These are phyloP conservation scores for Anas flavirostris DNA, from an alignment of 2,797 vertebrate species.

Conservation along the genomic window DNA sequence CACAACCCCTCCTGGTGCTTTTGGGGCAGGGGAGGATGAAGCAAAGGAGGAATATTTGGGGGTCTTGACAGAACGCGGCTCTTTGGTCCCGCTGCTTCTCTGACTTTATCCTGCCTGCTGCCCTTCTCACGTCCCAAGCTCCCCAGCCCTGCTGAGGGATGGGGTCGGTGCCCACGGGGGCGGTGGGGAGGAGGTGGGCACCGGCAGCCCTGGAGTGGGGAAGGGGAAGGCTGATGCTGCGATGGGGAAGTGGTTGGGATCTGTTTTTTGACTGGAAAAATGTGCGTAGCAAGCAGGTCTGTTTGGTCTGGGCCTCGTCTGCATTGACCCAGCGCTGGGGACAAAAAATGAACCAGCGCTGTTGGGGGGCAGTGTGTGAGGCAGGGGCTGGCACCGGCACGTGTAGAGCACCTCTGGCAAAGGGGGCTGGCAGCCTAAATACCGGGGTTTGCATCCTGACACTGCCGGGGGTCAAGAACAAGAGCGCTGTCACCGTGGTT, in stretches of 20 bases:
- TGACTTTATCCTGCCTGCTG: neutral
- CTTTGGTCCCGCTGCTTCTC: neutral
- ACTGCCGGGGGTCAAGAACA: neutral
- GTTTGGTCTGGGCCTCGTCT: neutral
- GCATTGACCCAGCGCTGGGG: neutral
- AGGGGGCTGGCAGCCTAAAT: neutral
- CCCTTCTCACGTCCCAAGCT: accelerated
- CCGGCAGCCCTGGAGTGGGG: neutral
- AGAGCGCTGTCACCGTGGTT: neutral
- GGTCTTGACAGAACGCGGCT: neutral
- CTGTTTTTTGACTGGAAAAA: slow-evolving; percentile 21
- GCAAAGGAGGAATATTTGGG: neutral
- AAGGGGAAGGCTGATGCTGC: slow-evolving; percentile 11
- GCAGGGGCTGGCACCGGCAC: neutral
- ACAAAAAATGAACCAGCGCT: neutral
- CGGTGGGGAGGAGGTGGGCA: neutral
- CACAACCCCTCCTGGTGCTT: neutral
- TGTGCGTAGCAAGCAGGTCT: neutral
- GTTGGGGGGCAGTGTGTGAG: neutral
- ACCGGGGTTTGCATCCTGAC: neutral
- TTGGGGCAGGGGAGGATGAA: neutral
- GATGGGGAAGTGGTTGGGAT: slow-evolving; percentile 7
- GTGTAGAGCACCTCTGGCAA: accelerated
- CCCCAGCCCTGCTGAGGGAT: neutral
- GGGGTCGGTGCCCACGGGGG: neutral